phyloP scores from a whole-genome alignment of 23 tunicate genomes.

The Ciona savignyi region DNA sequence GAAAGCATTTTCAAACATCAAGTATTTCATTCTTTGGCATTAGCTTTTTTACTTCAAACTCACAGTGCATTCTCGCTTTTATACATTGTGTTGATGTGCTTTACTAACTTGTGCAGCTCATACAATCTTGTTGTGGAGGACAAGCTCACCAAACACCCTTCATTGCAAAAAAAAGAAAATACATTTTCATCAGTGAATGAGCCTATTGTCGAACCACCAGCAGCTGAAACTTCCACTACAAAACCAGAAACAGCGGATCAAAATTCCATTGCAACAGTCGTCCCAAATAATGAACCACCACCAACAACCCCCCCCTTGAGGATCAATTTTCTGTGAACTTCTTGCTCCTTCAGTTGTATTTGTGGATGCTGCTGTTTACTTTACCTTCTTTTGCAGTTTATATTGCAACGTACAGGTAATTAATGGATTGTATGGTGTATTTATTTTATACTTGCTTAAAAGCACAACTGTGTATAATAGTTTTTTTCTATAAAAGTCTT shows the following conservation, averaged over 20 bases:
- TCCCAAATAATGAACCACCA: conserved; percentile 3
- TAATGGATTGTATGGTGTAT: too few relatives aligned
- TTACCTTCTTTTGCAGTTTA: conserved; percentile 16
- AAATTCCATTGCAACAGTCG: background rate
- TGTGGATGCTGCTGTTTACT: conserved; percentile 45
- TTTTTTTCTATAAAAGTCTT: too few relatives aligned
- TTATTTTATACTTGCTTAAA: too few relatives aligned
- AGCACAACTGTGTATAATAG: too few relatives aligned
- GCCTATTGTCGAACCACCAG: background rate
- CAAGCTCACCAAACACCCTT: background rate
- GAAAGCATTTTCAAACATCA: background rate
- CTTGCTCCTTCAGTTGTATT: conserved; percentile 16
- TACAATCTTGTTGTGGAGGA: background rate
- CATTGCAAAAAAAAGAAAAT: background rate
- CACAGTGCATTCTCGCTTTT: conserved; percentile 38
- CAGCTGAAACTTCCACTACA: background rate
- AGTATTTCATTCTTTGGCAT: conserved; percentile 26
- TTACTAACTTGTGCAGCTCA: background rate
- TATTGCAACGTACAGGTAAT: background rate
- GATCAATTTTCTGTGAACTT: conserved; percentile 13
- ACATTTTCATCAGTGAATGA: background rate
- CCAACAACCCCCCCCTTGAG: conserved; percentile 7
- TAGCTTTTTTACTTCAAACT: conserved; percentile 15
- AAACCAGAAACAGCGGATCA: background rate
- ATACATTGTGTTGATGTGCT: conserved; percentile 31